These are phyloP conservation scores for Syrphus vitripennis DNA, from an alignment of 2,888 invertebrate species.

Conservation along the genomic window DNA sequence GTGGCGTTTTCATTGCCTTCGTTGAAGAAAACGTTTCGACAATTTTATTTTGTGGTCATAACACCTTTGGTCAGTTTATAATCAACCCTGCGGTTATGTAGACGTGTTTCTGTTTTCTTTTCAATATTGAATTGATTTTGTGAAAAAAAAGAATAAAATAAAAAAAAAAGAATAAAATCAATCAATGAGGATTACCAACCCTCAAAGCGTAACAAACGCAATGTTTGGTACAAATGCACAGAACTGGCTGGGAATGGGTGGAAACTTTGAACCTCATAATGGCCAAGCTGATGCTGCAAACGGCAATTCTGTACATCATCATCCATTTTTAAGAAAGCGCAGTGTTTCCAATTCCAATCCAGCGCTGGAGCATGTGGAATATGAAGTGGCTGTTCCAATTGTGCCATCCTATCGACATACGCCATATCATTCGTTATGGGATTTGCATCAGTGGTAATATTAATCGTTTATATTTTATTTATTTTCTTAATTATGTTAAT, in stretches of 20 bases:
- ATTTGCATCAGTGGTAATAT: constrained; percentile 81
- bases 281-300: constrained; percentile 27
- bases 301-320: constrained; percentile 38
- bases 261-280: constrained; percentile 32
- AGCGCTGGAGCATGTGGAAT: constrained; percentile 80
- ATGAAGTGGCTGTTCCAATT: constrained; percentile 80
- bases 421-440: constrained; percentile 81
- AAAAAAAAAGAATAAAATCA: constrained; percentile 4
- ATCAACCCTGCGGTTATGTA: constrained; percentile 77
- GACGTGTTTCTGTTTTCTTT: constrained; percentile 58
- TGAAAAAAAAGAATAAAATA: constrained; percentile 2
- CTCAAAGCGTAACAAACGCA: constrained; percentile 39
- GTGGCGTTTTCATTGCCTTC: constrained; percentile 56
- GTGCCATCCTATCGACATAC: constrained; percentile 80
- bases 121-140: constrained; percentile 3
- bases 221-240: constrained; percentile 79
- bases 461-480: no score
- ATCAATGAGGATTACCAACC: constrained; percentile 67
- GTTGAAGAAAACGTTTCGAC: constrained; percentile 43
- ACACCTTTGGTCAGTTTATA: constrained; percentile 77
- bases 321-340: constrained; percentile 76
- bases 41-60: constrained; percentile 65
- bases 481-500: no score
- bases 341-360: constrained; percentile 80
- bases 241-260: constrained; percentile 78